Percentiles rank a stretch among this genome's conserved stretches.
phyloP scores from a whole-genome alignment of 2,797 vertebrate genomes.

The Tadarida brasiliensis region DNA sequence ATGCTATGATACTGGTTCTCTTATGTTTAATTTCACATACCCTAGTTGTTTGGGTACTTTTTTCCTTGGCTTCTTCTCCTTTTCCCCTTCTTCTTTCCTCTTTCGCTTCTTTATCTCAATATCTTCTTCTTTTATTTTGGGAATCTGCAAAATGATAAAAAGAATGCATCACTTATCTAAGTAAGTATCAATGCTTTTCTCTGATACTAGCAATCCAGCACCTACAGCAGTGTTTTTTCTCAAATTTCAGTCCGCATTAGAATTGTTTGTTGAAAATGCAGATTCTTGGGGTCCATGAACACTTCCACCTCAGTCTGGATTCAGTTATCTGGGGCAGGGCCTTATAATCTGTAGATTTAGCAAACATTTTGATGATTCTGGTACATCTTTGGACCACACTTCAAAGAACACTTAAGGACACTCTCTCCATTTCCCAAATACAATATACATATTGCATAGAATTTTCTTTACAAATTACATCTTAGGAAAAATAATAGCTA shows the following conservation, averaged over 20 bases:
- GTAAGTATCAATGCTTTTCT: neutral
- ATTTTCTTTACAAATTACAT: neutral
- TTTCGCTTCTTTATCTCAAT: constrained; percentile 94
- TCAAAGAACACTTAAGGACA: constrained; percentile 25
- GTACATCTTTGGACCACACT: neutral
- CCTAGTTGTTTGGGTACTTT: constrained; percentile 94
- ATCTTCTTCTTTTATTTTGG: constrained; percentile 95
- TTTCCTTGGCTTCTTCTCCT: constrained; percentile 96
- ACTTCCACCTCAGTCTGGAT: neutral
- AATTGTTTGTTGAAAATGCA: neutral
- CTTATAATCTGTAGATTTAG: constrained; percentile 44
- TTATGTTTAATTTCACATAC: constrained; percentile 85
- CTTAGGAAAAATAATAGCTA: constrained; percentile 31
- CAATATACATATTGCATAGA: neutral
- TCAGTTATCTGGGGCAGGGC: neutral
- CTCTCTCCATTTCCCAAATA: neutral
- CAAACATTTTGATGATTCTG: constrained; percentile 13
- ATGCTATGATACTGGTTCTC: neutral
- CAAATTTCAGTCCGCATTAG: neutral
- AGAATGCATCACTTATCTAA: neutral
- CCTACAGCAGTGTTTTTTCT: neutral
- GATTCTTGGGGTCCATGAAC: neutral
- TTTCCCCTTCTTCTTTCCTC: constrained; percentile 94
- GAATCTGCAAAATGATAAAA: constrained; percentile 82
- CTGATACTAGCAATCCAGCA: neutral